Base-by-base conservation (phyloP, 2,797 vertebrate genomes). In the Alca torda region DNA sequence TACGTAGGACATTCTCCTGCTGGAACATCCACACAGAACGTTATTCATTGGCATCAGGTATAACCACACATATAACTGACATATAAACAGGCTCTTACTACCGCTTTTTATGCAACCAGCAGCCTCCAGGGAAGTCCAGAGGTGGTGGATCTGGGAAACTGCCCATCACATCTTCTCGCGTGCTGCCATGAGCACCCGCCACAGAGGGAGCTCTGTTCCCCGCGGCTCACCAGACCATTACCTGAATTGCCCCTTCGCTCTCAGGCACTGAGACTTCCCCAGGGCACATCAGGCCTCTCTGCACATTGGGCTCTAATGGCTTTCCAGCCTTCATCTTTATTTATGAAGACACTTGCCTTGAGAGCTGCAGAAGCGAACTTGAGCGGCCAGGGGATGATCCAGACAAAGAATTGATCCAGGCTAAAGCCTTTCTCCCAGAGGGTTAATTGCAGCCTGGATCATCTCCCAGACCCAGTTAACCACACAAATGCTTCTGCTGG, bases 11-110 rank as follows among this genome's bases (percentile, higher is more conserved):
- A 98, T 61, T 95, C 23, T 13, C 98, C 97, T 8, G 94, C 97
- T 65, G 98, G 98, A 78, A 95, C 96, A 31, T 98, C 97, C 5
- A 84, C 63, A 8, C 93, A 98, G 56, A 92, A 98, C 39, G 1
- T 94, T 4, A 10, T 98, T 35, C 98, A 98, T 1, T 98, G 98
- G 98, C 51, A 14, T 3, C 98, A 98, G 98, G 98, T 98, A 97
- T 39, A 59, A 74, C 3, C 30, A 17, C 7, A 6, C 10, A 70
- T n/a, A n/a, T n/a, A n/a, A n/a, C 41, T 90, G 41, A 48, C 4
- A 1, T 9, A 43, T 13, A 31, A 84, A 70, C 15, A 2, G 4
- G 17, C 56, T 43, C 37, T 67, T 11, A 24, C 18, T 46, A 4
- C 43, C 48, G 51, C 33, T 74, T 84, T 86, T 77, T 15, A 11